phyloP scores from a whole-genome alignment of 2,797 vertebrate genomes.

The Enteromius viviparus region DNA sequence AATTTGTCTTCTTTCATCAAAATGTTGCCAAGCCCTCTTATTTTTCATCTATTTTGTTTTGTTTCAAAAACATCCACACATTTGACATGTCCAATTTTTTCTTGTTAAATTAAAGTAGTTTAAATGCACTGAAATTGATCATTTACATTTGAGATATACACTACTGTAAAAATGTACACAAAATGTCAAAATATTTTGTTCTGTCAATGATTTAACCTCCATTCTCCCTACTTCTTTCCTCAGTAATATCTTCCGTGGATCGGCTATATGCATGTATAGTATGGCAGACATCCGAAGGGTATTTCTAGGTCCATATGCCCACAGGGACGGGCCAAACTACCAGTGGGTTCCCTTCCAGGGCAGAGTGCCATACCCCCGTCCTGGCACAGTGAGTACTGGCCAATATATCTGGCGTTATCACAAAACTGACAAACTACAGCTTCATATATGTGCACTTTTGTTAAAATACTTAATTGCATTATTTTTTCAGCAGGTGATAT shows the following conservation, averaged over 20 bases:
- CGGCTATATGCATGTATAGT: conserved; percentile 96
- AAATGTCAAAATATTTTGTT: background rate
- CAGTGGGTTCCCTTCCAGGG: conserved; percentile 98
- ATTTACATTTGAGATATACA: background rate
- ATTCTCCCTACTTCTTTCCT: conserved; percentile 3
- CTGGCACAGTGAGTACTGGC: conserved; percentile 89
- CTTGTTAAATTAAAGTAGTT: background rate
- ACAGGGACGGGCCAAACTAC: conserved; percentile 96
- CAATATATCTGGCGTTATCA: conserved; percentile 24
- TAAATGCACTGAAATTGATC: background rate
- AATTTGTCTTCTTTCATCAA: conserved; percentile 2
- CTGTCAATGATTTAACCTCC: background rate
- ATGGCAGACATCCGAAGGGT: conserved; percentile 96
- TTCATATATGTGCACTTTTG: conserved; percentile 22
- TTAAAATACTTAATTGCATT: background rate
- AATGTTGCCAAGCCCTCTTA: conserved; percentile 9
- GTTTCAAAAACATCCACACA: background rate
- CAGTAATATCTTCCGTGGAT: conserved; percentile 98
- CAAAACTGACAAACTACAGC: conserved; percentile 46
- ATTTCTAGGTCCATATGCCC: conserved; percentile 95
- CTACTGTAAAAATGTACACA: background rate
- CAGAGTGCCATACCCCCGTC: conserved; percentile 94
- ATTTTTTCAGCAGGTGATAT: background rate
- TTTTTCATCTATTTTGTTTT: background rate
- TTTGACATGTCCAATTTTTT: background rate